phyloP scores from a whole-genome alignment of 2,113 vertebrate species.

The Perca fluviatilis region DNA sequence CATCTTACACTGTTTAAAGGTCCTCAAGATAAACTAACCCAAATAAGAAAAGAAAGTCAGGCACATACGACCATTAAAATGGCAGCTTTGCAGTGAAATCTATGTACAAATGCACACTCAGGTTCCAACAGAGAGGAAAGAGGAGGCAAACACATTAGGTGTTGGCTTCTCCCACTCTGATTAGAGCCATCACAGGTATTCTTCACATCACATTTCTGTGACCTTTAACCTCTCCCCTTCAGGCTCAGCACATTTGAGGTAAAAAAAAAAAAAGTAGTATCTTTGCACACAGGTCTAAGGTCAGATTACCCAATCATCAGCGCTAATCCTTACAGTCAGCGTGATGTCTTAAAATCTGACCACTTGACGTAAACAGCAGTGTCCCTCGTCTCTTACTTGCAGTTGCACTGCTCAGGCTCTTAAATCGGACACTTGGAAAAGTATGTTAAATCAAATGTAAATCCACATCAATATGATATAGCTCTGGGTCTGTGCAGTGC shows the following conservation, averaged over 20 bases:
- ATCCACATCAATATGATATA: slow-evolving; percentile 61
- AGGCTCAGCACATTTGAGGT: slow-evolving; percentile 78
- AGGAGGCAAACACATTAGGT: slow-evolving; percentile 11
- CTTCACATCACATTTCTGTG: slow-evolving; percentile 25
- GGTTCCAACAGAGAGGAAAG: slow-evolving; percentile 38
- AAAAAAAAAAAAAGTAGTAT: slow-evolving; percentile 46
- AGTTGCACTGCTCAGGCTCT: slow-evolving; percentile 53
- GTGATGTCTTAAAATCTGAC: slow-evolving; percentile 50
- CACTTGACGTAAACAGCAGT: slow-evolving; percentile 22
- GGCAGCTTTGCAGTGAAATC: slow-evolving; percentile 38
- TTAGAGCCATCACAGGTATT: slow-evolving; percentile 21
- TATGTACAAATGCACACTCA: slow-evolving; percentile 54
- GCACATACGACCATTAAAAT: slow-evolving; percentile 47
- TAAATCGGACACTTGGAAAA: background rate
- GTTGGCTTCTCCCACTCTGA: slow-evolving; percentile 6
- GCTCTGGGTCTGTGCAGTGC: slow-evolving; percentile 41
- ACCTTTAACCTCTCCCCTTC: slow-evolving; percentile 63
- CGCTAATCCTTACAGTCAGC: slow-evolving; percentile 33
- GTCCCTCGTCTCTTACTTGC: slow-evolving; percentile 39
- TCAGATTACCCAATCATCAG: slow-evolving; percentile 44
- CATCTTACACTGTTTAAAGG: background rate
- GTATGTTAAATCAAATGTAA: slow-evolving; percentile 25
- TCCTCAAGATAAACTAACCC: slow-evolving; percentile 20
- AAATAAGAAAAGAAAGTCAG: slow-evolving; percentile 38
- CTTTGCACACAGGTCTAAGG: slow-evolving; percentile 46